Base-by-base conservation (phyloP, 2,113 vertebrate species). In the Vanacampus margaritifer region DNA sequence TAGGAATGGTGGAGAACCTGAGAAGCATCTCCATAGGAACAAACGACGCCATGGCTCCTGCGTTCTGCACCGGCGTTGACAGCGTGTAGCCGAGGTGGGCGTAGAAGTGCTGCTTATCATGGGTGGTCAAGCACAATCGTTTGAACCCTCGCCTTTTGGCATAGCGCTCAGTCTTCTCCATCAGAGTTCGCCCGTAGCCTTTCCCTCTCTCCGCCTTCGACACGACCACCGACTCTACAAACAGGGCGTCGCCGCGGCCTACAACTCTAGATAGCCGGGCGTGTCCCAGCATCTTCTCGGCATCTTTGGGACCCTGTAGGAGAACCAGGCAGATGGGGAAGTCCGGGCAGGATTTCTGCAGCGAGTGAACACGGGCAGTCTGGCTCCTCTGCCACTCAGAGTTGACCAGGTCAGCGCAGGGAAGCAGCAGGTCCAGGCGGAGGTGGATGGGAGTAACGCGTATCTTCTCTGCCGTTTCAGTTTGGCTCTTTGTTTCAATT, bases 171-270 rank as follows among this genome's bases (percentile, higher is more conserved):
- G 93, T 86, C 72, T 91, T 92, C 70, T 95, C 93, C 96, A 98
- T 98, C 78, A 99, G 87, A 36, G 54, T 84, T 32, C 96, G 91
- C 1, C 96, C 96, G 0, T 94, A 95, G 74, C 96, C 97, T 71
- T 82, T 91, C 32, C 97, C 97, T 58, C 96, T 90, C 67, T 95
- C 86, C 0, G 83, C 88, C 68, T 72, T 83, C 24, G 93, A 89
- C 68, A 99, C 93, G 28, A 99, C 95, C 50, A 98, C 95, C 0
- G 97, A 95, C 89, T 99, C 96, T 26, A 98, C 89, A 0, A 98
- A 95, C 28, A 98, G 93, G 84, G 93, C 92, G 4, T 39, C 35
- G 51, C 88, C 74, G 2, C 59, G 88, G 53, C 92, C 88, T 0
- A 93, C 84, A 10, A 99, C 95, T 0, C 76, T 92, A 24, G 95